Evolutionary conservation across 2,113 vertebrate genomes (phyloP), one percentile per base, ranked within the genome.

Genomic region (Ceyx cyanopectus): DNA sequence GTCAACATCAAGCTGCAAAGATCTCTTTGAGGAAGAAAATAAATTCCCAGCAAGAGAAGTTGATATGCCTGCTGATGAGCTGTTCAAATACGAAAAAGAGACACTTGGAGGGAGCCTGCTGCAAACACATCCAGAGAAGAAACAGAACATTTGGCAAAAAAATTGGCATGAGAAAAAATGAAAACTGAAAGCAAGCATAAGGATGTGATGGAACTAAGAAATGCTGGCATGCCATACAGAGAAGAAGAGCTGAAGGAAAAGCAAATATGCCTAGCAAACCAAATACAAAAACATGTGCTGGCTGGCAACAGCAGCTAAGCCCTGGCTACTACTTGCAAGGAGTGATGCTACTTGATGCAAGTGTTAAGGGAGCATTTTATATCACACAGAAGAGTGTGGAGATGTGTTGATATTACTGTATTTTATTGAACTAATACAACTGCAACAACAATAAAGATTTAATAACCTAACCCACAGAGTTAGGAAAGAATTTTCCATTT

Each of bases 1-100:
- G 95, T 94, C 95, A 94, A 87, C 90, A 95, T 95, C 89, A 94
- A 96, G 86, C 81, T 70, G 77, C 90, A 96, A 90, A 93, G 61
- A 91, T 67, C 53, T 95, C 74, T 95, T 94, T 96, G 93, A 96
- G 88, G 62, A 81, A 32, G 60, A 95, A 96, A 96, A 94, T 91
- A 95, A 93, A 95, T 85, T 92, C 84, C 79, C 72, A 81, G 90
- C 72, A 81, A 92, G 84, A 79, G 75, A 56, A 93, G 90, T 69
- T 94, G 87, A 90, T 91, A 81, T 17, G 45, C 57, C 77, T n/a
- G 3, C 43, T 89, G 92, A 89, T 92, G 85, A 93, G 85, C 74
- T 94, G 77, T 81, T 96, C 90, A 94, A 75, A 90, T 60, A 89
- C 4, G 72, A 92, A 94, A 68, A 62, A n/a, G 56, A 89, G 84